Evolutionary conservation across 2,113 vertebrate species (phyloP).

Genomic region (Lepisosteus osseus): DNA sequence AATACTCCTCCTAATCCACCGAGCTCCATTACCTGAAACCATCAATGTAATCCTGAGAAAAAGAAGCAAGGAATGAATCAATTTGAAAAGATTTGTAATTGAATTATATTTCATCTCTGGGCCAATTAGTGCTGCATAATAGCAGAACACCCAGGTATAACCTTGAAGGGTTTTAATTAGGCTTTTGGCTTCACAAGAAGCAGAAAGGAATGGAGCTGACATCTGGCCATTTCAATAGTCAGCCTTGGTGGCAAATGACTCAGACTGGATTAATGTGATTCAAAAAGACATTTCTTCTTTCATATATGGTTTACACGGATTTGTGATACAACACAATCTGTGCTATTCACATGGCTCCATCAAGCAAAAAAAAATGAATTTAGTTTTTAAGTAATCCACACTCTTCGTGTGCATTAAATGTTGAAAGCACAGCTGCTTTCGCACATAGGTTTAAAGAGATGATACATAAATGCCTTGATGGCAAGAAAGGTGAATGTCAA

Average conservation of each 20-base stretch:
- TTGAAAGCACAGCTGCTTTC: no score
- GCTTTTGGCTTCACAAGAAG: constrained; percentile 1
- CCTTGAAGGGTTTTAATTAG: constrained; percentile 37
- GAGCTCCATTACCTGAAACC: constrained; percentile 78
- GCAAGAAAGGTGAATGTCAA: no score
- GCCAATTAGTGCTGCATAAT: constrained; percentile 75
- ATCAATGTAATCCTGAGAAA: constrained; percentile 74
- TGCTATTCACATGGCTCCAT: no score
- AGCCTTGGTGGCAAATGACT: not conserved
- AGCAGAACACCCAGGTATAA: constrained; percentile 60
- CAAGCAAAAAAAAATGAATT: no score
- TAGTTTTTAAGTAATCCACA: no score
- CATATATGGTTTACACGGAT: no score
- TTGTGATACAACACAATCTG: no score
- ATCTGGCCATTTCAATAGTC: constrained; percentile 11
- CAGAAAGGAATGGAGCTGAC: not conserved
- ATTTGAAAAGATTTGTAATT: constrained; percentile 76
- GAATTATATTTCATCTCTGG: constrained; percentile 73
- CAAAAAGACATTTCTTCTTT: constrained; percentile 7
- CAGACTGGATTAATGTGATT: not conserved
- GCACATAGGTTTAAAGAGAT: no score
- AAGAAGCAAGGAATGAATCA: constrained; percentile 68
- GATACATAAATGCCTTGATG: no score
- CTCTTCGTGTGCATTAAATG: no score
- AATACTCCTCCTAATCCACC: constrained; percentile 76